These are phyloP conservation scores for Neogobius melanostomus DNA, from an alignment of 2,113 vertebrate genomes.

Conservation along the genomic window DNA sequence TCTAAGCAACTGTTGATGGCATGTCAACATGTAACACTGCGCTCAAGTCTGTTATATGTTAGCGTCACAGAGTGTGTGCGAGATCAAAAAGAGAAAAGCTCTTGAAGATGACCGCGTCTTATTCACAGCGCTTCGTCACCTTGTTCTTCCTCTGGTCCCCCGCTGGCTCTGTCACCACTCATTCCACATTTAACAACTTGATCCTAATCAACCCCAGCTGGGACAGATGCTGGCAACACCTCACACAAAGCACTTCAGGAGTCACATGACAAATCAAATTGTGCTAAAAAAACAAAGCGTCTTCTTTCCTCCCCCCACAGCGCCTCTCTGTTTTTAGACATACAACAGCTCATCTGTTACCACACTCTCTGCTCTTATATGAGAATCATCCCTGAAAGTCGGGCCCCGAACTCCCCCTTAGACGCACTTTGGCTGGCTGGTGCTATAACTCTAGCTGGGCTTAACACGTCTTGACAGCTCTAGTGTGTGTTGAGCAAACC, in stretches of 20 bases:
- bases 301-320: conserved; percentile 6
- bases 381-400: conserved; percentile 11
- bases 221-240: conserved; percentile 45
- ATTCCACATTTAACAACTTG: conserved; percentile 22
- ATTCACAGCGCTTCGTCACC: conserved; percentile 8
- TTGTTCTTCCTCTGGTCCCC: conserved; percentile 7
- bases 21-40: background rate
- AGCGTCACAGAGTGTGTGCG: conserved; percentile 21
- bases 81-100: conserved; percentile 4
- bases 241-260: conserved; percentile 42
- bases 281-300: conserved; percentile 2
- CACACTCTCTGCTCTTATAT: conserved; percentile 9
- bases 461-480: conserved; percentile 64
- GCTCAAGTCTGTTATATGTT: conserved; percentile 20
- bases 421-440: conserved; percentile 55
- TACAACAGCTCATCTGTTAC: conserved; percentile 16
- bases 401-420: conserved; percentile 7
- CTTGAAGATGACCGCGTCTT: conserved; percentile 3
- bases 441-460: conserved; percentile 57
- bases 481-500: conserved; percentile 55
- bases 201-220: conserved; percentile 44
- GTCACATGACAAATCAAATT: conserved; percentile 48
- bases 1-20: background rate
- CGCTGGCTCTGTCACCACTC: conserved; percentile 13
- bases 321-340: conserved; percentile 11